Conservation (phyloP, 1,140 invertebrate genomes). For the Delia radicum region DNA sequence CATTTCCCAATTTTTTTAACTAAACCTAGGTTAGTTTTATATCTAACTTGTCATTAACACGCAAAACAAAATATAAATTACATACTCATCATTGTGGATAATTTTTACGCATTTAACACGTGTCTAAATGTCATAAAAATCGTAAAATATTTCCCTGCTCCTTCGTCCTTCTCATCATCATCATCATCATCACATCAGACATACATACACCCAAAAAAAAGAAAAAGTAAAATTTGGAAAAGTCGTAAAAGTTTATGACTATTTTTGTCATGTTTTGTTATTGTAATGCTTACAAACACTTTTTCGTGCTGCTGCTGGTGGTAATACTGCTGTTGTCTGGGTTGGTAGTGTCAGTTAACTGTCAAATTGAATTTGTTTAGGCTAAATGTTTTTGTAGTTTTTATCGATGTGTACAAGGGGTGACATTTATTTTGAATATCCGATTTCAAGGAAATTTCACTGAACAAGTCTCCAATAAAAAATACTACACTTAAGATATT, state of each 20-base stretch:
- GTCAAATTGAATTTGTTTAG: conserved; percentile 57
- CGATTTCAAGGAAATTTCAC: too few species aligned
- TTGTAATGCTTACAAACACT: conserved; percentile 27
- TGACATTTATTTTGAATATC: too few species aligned
- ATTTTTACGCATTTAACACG: conserved; percentile 25
- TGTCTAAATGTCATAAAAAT: conserved; percentile 28
- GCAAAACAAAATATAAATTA: not conserved
- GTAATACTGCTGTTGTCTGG: not conserved
- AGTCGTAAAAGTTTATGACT: conserved; percentile 56
- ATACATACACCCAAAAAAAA: not conserved
- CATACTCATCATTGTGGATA: not conserved
- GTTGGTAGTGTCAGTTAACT: conserved; percentile 40
- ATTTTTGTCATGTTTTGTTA: conserved; percentile 32
- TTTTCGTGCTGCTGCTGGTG: conserved; percentile 10
- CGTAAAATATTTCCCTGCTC: not conserved
- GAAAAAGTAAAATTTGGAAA: conserved; percentile 28
- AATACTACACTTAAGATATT: too few species aligned
- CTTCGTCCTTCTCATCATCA: not conserved
- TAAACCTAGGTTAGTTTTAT: conserved; percentile 18
- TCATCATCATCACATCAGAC: too few species aligned
- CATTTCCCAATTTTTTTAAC: not conserved
- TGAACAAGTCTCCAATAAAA: too few species aligned
- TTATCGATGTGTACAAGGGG: not conserved
- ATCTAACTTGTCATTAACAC: not conserved
- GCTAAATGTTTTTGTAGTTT: conserved; percentile 32